phyloP scores from a whole-genome alignment of 2,888 invertebrate genomes.

The Cerastis rubricosa region DNA sequence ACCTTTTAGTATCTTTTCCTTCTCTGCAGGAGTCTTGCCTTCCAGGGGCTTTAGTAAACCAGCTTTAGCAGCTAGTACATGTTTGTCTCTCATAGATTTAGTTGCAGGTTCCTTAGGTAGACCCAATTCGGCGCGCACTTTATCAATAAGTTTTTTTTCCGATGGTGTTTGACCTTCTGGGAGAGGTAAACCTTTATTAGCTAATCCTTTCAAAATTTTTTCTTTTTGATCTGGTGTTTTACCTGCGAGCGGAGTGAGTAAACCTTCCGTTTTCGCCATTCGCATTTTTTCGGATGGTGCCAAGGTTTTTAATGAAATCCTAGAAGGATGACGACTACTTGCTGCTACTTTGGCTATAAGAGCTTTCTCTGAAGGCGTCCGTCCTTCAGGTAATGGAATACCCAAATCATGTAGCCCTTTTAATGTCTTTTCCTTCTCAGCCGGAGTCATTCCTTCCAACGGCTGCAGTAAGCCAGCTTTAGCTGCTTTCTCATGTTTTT shows the following conservation, averaged over 20 bases:
- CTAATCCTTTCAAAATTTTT: background rate
- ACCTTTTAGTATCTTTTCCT: conserved; percentile 61
- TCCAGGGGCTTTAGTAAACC: conserved; percentile 62
- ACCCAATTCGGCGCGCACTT: conserved; percentile 47
- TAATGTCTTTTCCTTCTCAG: conserved; percentile 63
- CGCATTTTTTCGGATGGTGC: too few species aligned
- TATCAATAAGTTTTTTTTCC: conserved; percentile 61
- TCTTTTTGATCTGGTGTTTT: conserved; percentile 41
- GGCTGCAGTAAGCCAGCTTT: conserved; percentile 56
- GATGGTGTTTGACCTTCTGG: conserved; percentile 48
- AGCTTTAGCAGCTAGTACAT: conserved; percentile 1
- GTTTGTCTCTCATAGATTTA: conserved; percentile 38
- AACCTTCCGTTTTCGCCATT: too few species aligned
- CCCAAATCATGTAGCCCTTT: conserved; percentile 60
- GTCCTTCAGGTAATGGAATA: conserved; percentile 68
- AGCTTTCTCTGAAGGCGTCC: conserved; percentile 65
- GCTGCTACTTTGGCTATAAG: conserved; percentile 12
- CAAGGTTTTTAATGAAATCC: background rate
- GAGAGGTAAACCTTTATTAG: conserved; percentile 30
- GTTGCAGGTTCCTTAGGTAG: conserved; percentile 52
- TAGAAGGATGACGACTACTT: too few species aligned
- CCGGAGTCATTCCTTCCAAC: conserved; percentile 58
- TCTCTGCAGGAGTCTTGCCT: conserved; percentile 62
- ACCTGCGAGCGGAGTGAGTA: background rate
- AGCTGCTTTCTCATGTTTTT: too few species aligned